These are phyloP conservation scores for Sthenelais limicola DNA, from an alignment of 2,888 invertebrate genomes.

Conservation along the genomic window DNA sequence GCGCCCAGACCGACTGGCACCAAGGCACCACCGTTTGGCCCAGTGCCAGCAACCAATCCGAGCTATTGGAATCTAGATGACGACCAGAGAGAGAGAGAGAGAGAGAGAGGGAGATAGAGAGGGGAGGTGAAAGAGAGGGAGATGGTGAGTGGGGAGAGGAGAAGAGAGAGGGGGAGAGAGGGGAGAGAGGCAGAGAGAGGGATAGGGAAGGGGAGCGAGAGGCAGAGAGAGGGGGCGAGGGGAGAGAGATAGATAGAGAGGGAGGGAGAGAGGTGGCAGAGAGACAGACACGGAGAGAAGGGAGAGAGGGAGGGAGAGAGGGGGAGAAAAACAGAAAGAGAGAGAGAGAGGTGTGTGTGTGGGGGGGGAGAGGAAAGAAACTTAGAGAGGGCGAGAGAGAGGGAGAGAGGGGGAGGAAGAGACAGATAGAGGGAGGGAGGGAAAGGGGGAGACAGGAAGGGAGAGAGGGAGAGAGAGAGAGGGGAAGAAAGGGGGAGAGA, in stretches of 20 bases:
- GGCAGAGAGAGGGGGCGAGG: neutral
- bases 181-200: neutral
- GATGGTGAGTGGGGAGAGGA: neutral
- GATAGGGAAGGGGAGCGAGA: neutral
- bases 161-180: neutral
- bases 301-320: neutral
- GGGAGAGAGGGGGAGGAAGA: neutral
- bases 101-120: neutral
- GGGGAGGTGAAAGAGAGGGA: neutral
- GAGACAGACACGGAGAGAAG: too few species aligned
- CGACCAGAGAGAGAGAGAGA: neutral
- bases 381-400: neutral
- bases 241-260: neutral
- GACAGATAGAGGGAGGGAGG: neutral
- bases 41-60: too few species aligned
- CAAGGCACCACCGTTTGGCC: too few species aligned
- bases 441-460: constrained; percentile 8
- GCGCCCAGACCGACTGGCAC: too few species aligned
- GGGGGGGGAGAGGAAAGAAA: neutral
- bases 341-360: neutral
- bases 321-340: neutral
- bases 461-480: constrained; percentile 18
- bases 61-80: too few species aligned
- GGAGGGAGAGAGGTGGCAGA: neutral
- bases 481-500: constrained; percentile 2